These are phyloP conservation scores for Cantharis lateralis DNA, from an alignment of 2,888 invertebrate species.

Conservation along the genomic window DNA sequence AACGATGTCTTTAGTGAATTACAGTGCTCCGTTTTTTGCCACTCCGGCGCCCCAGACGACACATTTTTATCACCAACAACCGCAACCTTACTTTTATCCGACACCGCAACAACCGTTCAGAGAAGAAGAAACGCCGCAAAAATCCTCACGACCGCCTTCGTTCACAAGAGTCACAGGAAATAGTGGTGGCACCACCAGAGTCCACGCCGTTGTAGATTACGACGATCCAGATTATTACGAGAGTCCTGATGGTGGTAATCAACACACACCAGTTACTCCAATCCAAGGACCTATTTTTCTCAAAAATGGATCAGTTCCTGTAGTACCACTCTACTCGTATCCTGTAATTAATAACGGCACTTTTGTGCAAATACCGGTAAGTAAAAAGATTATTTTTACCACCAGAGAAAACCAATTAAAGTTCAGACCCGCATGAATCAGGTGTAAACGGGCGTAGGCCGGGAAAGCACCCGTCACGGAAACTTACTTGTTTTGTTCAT, in stretches of 20 bases:
- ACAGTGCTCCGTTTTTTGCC: conserved; percentile 47
- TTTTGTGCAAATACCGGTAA: conserved; percentile 89
- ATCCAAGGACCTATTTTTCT: conserved; percentile 87
- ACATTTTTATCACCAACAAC: conserved; percentile 37
- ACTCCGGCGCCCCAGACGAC: conserved; percentile 46
- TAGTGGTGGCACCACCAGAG: conserved; percentile 63
- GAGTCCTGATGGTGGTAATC: conserved; percentile 60
- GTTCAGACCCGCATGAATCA: too few species aligned
- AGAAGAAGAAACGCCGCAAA: conserved; percentile 53
- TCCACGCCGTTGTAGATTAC: conserved; percentile 76
- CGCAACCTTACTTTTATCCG: conserved; percentile 50
- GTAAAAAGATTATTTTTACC: conserved; percentile 53
- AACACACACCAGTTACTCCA: conserved; percentile 74
- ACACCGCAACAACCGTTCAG: conserved; percentile 51
- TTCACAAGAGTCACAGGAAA: conserved; percentile 68
- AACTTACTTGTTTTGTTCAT: too few species aligned
- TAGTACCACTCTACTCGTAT: conserved; percentile 85
- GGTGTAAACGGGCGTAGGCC: too few species aligned
- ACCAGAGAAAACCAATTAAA: too few species aligned
- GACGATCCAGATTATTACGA: conserved; percentile 67
- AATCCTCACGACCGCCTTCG: conserved; percentile 63
- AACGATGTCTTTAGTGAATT: conserved; percentile 52
- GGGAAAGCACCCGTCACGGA: too few species aligned
- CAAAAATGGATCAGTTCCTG: conserved; percentile 84
- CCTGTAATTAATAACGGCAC: conserved; percentile 84